These are phyloP conservation scores for Oreochromis niloticus DNA, from an alignment of 2,113 vertebrate genomes.

Conservation along the genomic window DNA sequence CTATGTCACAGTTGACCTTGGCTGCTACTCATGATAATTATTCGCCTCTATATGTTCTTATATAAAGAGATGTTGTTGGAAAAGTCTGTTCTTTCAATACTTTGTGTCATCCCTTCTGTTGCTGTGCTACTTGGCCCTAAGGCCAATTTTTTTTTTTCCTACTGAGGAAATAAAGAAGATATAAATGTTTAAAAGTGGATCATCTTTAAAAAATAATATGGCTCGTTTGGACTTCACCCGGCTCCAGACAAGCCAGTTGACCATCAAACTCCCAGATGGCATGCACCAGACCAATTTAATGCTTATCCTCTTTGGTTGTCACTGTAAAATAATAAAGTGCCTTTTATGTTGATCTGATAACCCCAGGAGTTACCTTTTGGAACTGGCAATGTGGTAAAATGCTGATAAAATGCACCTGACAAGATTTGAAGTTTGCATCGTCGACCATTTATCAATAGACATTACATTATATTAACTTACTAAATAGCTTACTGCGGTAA, in stretches of 20 bases:
- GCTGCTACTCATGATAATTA: not conserved
- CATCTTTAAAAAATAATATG: not conserved
- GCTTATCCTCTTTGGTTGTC: not conserved
- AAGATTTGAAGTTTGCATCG: not conserved
- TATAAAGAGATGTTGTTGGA: not conserved
- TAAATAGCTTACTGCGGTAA: not conserved
- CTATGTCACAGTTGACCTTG: constrained; percentile 24
- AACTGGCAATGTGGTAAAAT: not conserved
- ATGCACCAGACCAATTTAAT: not conserved
- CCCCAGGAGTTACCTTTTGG: not conserved
- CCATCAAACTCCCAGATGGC: not conserved
- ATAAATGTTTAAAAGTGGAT: not conserved
- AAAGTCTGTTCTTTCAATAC: not conserved
- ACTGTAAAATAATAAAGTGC: not conserved
- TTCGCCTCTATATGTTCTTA: not conserved
- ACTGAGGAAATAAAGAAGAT: not conserved
- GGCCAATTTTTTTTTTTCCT: not conserved
- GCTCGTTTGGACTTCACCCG: not conserved
- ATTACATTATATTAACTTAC: not conserved
- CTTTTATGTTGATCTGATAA: not conserved
- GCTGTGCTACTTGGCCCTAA: not conserved
- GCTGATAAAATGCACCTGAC: not conserved
- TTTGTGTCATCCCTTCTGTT: not conserved
- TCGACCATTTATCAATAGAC: not conserved
- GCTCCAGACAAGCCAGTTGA: not conserved